A percentile compares a stretch with the other conserved stretches of the same genome.
phyloP scores from a whole-genome alignment of 2,797 vertebrate genomes.

The Sebastes hubbsi region DNA sequence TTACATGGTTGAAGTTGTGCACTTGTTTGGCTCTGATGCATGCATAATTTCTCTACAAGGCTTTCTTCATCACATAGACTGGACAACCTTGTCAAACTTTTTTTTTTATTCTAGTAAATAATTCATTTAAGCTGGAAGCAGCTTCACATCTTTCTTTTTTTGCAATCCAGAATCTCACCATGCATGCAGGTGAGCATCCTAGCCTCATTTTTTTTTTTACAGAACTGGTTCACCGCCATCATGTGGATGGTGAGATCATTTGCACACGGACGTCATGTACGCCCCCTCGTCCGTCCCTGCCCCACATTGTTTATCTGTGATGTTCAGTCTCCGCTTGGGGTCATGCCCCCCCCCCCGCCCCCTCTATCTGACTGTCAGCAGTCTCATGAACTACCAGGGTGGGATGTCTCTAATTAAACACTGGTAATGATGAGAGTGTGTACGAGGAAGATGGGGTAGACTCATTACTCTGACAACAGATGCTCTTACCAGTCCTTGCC shows the following conservation, averaged over 20 bases:
- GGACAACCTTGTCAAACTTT: constrained; percentile 25
- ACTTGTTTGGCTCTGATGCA: constrained; percentile 1
- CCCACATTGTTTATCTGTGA: constrained; percentile 20
- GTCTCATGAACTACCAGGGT: constrained; percentile 55
- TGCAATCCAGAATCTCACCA: background rate
- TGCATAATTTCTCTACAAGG: background rate
- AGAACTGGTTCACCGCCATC: constrained; percentile 32
- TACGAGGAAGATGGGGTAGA: constrained; percentile 31
- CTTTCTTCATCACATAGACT: constrained; percentile 5
- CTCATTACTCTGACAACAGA: constrained; percentile 79
- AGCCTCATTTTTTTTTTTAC: background rate
- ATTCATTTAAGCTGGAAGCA: constrained; percentile 22
- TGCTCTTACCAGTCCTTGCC: constrained; percentile 72
- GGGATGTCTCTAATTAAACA: constrained; percentile 79
- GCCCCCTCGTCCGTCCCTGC: background rate
- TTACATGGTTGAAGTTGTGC: background rate
- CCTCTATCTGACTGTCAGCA: constrained; percentile 39
- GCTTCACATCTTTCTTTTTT: background rate
- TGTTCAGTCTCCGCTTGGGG: background rate
- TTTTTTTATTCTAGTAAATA: constrained; percentile 42
- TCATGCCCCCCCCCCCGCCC: background rate
- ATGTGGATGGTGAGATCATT: constrained; percentile 22
- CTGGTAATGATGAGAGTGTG: constrained; percentile 77
- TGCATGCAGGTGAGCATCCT: background rate
- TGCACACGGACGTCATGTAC: background rate